Conservation (phyloP, 2,797 vertebrate genomes). For the Sebastes nivosus region DNA sequence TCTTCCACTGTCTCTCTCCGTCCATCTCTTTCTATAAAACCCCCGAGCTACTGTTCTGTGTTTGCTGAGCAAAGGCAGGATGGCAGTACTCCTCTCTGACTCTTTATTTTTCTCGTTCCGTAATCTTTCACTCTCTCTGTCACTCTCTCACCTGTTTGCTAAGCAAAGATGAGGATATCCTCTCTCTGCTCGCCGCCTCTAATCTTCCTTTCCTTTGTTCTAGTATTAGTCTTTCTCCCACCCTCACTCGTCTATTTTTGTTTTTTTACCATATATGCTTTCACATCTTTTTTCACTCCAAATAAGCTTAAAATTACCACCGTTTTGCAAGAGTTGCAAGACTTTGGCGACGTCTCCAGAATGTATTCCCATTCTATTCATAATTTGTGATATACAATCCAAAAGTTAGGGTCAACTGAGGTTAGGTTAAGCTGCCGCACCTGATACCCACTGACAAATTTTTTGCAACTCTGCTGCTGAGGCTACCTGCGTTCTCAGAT, state of each 20-base stretch:
- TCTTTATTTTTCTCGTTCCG: slow-evolving; percentile 16
- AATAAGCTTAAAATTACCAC: not conserved
- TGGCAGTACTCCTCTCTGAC: not conserved
- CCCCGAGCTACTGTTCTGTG: slow-evolving; percentile 13
- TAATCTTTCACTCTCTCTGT: slow-evolving; percentile 2
- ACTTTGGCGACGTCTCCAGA: not conserved
- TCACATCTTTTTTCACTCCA: not conserved
- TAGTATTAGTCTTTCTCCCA: not conserved
- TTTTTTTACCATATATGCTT: not conserved
- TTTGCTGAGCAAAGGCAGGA: slow-evolving; percentile 38
- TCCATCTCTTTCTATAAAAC: slow-evolving; percentile 9
- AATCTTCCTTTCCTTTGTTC: not conserved
- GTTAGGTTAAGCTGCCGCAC: not conserved
- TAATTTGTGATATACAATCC: not conserved
- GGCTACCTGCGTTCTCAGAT: not conserved
- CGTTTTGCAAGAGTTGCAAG: not conserved
- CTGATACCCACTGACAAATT: not conserved
- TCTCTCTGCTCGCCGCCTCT: not conserved
- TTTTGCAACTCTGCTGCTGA: not conserved
- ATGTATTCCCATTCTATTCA: not conserved
- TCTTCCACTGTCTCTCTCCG: not conserved
- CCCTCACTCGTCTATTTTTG: not conserved
- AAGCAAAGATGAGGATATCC: slow-evolving; percentile 31
- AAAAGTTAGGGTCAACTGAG: not conserved
- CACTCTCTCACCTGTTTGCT: slow-evolving; percentile 33